Conservation (phyloP, 2,888 invertebrate species). For the Dimorphilus gyrociliatus region DNA sequence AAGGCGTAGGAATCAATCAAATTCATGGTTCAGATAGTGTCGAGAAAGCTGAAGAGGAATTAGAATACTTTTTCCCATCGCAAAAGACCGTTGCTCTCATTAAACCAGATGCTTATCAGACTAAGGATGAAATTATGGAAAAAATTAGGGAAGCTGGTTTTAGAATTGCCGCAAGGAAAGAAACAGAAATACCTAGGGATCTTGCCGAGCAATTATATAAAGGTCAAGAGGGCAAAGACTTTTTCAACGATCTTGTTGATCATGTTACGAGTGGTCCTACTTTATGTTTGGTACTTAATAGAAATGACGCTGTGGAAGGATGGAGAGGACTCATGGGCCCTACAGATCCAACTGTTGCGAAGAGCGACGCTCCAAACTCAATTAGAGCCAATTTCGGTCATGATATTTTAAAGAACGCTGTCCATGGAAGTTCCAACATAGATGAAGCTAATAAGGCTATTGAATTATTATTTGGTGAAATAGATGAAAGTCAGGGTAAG, state of each 20-base stretch:
- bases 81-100: slow-evolving; percentile 35
- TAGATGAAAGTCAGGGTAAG: no score
- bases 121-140: slow-evolving; percentile 33
- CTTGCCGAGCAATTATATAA: slow-evolving; percentile 29
- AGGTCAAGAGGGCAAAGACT: slow-evolving; percentile 26
- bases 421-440: slow-evolving; percentile 24
- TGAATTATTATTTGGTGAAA: slow-evolving; percentile 24
- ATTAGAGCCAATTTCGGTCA: slow-evolving; percentile 28
- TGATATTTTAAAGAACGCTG: slow-evolving; percentile 24
- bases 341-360: slow-evolving; percentile 26
- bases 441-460: slow-evolving; percentile 20
- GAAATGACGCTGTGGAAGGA: slow-evolving; percentile 30
- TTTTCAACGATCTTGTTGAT: slow-evolving; percentile 26
- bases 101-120: slow-evolving; percentile 32
- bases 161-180: slow-evolving; percentile 32
- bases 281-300: slow-evolving; percentile 30
- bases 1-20: slow-evolving; percentile 23
- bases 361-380: slow-evolving; percentile 24
- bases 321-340: slow-evolving; percentile 34
- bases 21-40: slow-evolving; percentile 31
- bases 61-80: slow-evolving; percentile 35
- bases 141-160: slow-evolving; percentile 35
- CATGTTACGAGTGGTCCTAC: slow-evolving; percentile 35
- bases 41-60: slow-evolving; percentile 25
- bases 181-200: slow-evolving; percentile 24